phyloP scores from a whole-genome alignment of 2,888 invertebrate species.

The Cephonodes hylas region DNA sequence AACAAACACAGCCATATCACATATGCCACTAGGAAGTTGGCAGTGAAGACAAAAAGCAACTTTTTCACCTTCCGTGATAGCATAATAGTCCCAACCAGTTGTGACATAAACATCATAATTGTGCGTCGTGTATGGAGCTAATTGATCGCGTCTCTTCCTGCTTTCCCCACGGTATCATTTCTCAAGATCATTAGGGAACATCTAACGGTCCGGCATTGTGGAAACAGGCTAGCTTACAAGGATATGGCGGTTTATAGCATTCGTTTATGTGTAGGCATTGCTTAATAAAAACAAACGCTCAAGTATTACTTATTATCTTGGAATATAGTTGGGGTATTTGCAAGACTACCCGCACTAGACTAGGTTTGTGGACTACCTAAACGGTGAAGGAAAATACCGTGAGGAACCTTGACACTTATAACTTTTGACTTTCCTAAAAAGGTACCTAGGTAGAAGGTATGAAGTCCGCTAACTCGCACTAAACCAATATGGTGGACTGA shows the following conservation, averaged over 20 bases:
- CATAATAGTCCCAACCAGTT: neutral
- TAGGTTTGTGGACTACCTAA: too few relatives aligned
- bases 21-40: neutral
- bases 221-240: neutral
- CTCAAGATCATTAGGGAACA: neutral
- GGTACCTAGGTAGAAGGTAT: too few relatives aligned
- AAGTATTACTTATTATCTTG: too few relatives aligned
- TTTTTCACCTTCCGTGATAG: neutral
- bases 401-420: too few relatives aligned
- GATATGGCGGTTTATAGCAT: neutral
- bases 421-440: too few relatives aligned
- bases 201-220: neutral
- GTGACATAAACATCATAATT: constrained; percentile 4
- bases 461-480: too few relatives aligned
- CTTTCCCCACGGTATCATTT: neutral
- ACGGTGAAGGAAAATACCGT: too few relatives aligned
- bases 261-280: neutral
- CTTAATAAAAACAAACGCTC: too few relatives aligned
- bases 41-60: neutral
- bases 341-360: too few relatives aligned
- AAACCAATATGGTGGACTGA: too few relatives aligned
- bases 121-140: neutral
- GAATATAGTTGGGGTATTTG: too few relatives aligned
- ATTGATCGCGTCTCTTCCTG: constrained; percentile 20
- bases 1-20: neutral